A percentile compares a stretch with the other conserved stretches of the same genome.
These are phyloP conservation scores for Sander vitreus DNA, from an alignment of 2,113 vertebrate species.

Conservation along the genomic window DNA sequence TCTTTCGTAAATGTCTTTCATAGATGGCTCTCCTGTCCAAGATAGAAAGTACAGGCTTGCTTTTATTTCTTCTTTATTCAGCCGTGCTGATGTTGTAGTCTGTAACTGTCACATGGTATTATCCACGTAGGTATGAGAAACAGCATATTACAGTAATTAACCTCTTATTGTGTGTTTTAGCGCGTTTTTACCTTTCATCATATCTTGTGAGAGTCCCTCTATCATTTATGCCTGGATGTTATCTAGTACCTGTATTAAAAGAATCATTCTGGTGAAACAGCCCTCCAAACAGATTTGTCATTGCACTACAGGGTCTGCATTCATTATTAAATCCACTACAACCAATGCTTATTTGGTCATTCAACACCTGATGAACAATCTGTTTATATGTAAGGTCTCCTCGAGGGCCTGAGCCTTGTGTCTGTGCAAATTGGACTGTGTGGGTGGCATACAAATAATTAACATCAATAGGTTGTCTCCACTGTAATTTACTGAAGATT, in stretches of 20 bases:
- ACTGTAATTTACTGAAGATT: constrained; percentile 63
- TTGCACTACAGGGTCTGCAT: background rate
- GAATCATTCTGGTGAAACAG: constrained; percentile 9
- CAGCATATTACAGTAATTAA: constrained; percentile 2
- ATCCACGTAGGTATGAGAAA: background rate
- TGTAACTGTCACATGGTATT: background rate
- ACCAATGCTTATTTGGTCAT: constrained; percentile 30
- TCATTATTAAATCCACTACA: constrained; percentile 15
- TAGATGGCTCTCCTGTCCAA: constrained; percentile 10
- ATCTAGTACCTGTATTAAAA: constrained; percentile 18
- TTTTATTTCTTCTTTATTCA: background rate
- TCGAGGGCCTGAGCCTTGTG: constrained; percentile 6
- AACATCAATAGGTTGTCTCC: constrained; percentile 43
- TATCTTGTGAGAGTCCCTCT: background rate
- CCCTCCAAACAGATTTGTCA: constrained; percentile 14
- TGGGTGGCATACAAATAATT: constrained; percentile 68
- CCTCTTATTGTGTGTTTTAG: constrained; percentile 18
- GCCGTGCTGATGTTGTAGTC: background rate
- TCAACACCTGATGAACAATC: constrained; percentile 50
- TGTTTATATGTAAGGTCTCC: constrained; percentile 7
- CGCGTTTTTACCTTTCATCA: constrained; percentile 1
- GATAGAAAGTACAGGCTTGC: background rate
- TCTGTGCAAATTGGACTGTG: constrained; percentile 38
- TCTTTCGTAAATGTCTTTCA: constrained; percentile 1
- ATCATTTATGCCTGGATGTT: constrained; percentile 8